These are phyloP conservation scores for Caenorhabditis brenneri DNA, from an alignment of 1,140 invertebrate genomes.

Conservation along the genomic window DNA sequence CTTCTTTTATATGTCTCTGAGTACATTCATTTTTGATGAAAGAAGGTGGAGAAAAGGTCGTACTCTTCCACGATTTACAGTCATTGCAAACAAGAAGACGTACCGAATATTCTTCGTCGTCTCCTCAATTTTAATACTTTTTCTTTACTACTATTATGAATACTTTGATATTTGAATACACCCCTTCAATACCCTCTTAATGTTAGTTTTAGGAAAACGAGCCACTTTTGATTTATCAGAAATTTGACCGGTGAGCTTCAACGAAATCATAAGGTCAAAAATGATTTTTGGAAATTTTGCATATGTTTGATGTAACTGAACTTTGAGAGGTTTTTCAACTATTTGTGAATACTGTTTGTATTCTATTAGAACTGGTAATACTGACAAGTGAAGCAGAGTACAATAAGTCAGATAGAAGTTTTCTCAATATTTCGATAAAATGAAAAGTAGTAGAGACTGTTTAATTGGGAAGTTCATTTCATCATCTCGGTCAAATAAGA, in stretches of 20 bases:
- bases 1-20: background rate
- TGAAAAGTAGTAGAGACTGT: too few relatives aligned
- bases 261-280: background rate
- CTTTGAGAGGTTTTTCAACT: too few relatives aligned
- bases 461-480: background rate
- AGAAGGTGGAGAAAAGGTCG: background rate
- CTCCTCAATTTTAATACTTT: background rate
- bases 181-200: background rate
- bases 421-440: too few relatives aligned
- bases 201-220: background rate
- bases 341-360: too few relatives aligned
- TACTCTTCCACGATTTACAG: background rate
- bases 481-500: background rate
- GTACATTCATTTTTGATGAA: background rate
- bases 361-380: too few relatives aligned
- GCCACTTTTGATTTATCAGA: conserved; percentile 1
- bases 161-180: background rate
- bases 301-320: too few relatives aligned
- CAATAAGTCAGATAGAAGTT: too few relatives aligned
- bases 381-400: too few relatives aligned
- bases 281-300: too few relatives aligned
- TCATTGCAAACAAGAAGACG: background rate
- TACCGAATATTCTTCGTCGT: background rate
- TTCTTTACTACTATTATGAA: conserved; percentile 2
- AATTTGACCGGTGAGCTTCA: conserved; percentile 1